A percentile compares a stretch with the other conserved stretches of the same genome.
Evolutionary conservation across 2,797 vertebrate genomes (phyloP).

Genomic region (Parauchenoglanis punctatus): DNA sequence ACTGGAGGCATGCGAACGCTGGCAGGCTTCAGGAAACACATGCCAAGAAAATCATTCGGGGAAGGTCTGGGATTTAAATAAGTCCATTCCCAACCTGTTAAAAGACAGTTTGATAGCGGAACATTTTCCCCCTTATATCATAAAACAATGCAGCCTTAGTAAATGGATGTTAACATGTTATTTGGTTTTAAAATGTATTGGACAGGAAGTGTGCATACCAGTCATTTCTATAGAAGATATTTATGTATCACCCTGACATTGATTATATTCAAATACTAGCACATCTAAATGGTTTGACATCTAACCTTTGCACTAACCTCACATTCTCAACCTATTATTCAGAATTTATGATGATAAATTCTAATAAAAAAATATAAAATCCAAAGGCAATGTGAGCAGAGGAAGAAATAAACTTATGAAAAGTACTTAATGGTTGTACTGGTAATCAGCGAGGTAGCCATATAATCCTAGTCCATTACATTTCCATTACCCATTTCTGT

Average conservation of each 20-base stretch:
- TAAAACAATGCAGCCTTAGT: neutral
- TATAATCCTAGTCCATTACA: neutral
- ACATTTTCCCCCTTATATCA: neutral
- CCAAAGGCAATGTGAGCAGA: neutral
- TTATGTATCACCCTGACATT: neutral
- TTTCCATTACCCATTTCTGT: neutral
- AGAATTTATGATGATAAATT: neutral
- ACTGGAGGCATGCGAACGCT: conserved; percentile 26
- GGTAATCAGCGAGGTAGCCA: neutral
- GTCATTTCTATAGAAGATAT: neutral
- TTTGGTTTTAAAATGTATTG: neutral
- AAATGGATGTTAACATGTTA: neutral
- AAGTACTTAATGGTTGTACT: too few species aligned
- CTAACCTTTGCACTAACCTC: neutral
- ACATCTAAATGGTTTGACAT: neutral
- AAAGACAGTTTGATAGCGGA: conserved; percentile 3
- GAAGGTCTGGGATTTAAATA: conserved; percentile 22
- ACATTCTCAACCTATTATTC: neutral
- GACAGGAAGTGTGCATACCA: neutral
- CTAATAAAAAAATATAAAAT: neutral
- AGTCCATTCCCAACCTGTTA: conserved; percentile 10
- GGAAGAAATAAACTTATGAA: neutral
- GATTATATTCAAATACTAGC: neutral
- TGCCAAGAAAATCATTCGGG: conserved; percentile 25
- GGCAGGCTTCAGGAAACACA: conserved; percentile 10